Base-by-base conservation (phyloP, 2,888 invertebrate genomes). In the Diarsia rubi region DNA sequence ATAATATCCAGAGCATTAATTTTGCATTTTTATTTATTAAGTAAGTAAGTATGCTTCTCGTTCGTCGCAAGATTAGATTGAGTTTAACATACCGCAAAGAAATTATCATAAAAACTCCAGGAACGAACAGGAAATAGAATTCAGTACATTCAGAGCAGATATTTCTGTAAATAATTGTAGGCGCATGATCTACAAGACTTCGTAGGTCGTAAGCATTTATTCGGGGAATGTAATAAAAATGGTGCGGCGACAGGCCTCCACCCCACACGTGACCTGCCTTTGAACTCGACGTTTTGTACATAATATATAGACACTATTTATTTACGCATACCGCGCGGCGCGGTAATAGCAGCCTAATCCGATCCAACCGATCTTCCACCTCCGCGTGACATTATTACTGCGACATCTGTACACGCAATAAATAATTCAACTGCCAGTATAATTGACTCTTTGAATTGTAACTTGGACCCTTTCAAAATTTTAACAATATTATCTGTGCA, bases 151-250 rank as follows among this genome's bases (percentile, higher is more conserved):
- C 44, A 57, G 42, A 27, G 49, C 57, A 64, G 64, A 75, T 75
- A 80, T 70, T 71, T 63, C 44, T 69, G 66, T 72, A 86, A 87
- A 87, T 86, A 86, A 86, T 86, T 83, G 75, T 83, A 83, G 69
- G 79, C 83, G 82, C 79, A 85, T 84, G 85, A 85, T 86, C 82
- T 85, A 87, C 83, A 80, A 77, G 81, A 83, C 79, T 83, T 83
- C 31, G 49, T 88, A 90, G 91, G 90, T 88, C 87, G 89, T 88
- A 89, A 90, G 90, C 88, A 92, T 93, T 93, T 94, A 93, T 94
- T 94, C 91, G 90, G 89, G 90, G 94, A 94, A 95, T 95, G 94
- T 95, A 95, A 95, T 95, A 95, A 94, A 94, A 94, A 90, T 92
- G 91, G 90, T 91, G 91, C 90, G 92, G 89, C 87, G 90, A 86